These are phyloP conservation scores for Aviceda subcristata DNA, from an alignment of 2,113 vertebrate genomes.

Conservation along the genomic window DNA sequence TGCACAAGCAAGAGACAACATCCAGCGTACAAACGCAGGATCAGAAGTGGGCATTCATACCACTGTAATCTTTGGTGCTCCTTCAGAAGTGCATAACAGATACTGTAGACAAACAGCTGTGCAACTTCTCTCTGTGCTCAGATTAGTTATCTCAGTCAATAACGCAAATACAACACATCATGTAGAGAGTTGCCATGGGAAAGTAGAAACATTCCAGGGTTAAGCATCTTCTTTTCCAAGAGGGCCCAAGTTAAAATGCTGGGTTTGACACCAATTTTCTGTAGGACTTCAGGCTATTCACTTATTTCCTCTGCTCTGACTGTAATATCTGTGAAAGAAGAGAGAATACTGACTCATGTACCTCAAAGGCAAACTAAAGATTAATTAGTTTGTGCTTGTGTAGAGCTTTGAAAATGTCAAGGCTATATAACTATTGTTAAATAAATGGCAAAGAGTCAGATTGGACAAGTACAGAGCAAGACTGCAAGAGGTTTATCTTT, in stretches of 20 bases:
- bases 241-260: neutral
- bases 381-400: constrained; percentile 64
- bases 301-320: neutral
- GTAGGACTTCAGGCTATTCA: constrained; percentile 38
- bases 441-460: constrained; percentile 40
- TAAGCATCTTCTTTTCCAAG: neutral
- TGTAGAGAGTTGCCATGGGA: neutral
- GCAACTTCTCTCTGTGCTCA: neutral
- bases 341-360: constrained; percentile 43
- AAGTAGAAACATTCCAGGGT: neutral
- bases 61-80: neutral
- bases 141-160: neutral
- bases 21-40: neutral
- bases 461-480: constrained; percentile 4
- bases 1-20: neutral
- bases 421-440: constrained; percentile 51
- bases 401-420: constrained; percentile 60
- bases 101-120: neutral
- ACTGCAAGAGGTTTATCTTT: neutral
- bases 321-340: constrained; percentile 14
- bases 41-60: neutral
- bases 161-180: neutral
- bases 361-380: constrained; percentile 60
- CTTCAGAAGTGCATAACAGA: neutral
- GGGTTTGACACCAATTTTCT: constrained; percentile 59